Base-by-base conservation (phyloP, 2,888 invertebrate species). In the Tinea pellionella region DNA sequence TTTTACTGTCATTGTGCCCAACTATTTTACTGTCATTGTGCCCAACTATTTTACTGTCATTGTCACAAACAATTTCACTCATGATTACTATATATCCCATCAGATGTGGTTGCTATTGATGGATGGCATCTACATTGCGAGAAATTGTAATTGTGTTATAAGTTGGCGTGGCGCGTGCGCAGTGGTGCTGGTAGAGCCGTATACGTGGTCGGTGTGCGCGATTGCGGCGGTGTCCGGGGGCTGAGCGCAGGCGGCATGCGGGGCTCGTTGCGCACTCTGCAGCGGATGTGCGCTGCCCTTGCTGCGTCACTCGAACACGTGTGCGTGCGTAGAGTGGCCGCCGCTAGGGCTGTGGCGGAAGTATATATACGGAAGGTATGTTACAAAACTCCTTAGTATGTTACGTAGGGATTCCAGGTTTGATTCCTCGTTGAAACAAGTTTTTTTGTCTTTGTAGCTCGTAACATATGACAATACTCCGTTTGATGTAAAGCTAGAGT, bases 151-250 rank as follows among this genome's bases (percentile, higher is more conserved):
- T 24, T 24, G 24, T 24, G 2, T 42, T 42, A n/a, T 42, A 4
- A 93, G 92, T 91, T 99, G 91, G 99, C 99, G 88, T 99, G 99
- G 99, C 90, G 99, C 0, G 89, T 99, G 9, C 91, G 96, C 0
- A 84, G 83, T 0, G 86, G 99, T 29, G 95, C 97, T 65, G 99
- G 99, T 0, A 96, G 97, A 77, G 98, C 98, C 0, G 96, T 99
- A 64, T 99, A 99, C 83, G 97, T 98, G 80, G 94, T 99, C 59
- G 99, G 99, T 0, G 96, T 97, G 1, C 93, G 96, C 62, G 97
- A 96, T 80, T 94, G 93, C 69, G 98, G 98, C 0, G 90, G 93
- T 59, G 86, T 98, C 66, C 91, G 94, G 9, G 99, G 99, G 2
- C 89, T 99, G 6, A 91, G 92, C 0, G 91, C 92, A 60, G 88